Base-by-base conservation (phyloP, 2,113 vertebrate species). In the Elaphurus davidianus region DNA sequence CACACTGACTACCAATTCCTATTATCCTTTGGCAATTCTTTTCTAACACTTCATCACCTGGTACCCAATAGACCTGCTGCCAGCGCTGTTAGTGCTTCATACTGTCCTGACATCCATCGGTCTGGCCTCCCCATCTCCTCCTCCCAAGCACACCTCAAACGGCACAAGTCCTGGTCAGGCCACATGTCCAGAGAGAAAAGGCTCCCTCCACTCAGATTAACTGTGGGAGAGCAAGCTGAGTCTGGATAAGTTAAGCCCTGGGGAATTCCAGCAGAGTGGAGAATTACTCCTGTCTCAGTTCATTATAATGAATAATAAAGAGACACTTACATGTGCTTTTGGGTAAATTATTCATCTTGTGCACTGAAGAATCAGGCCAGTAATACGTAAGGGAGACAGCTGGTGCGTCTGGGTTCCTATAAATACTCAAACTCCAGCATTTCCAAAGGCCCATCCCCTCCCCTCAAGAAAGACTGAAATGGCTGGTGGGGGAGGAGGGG, bases 261-360 rank as follows among this genome's bases (percentile, higher is more conserved):
- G 94, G 98, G 99, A 98, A 99, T 99, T 99, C 98, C 97, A 97
- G 98, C 98, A 97, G 98, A 98, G 98, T 98, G 97, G 99, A 99
- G 98, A 99, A 99, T 99, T 99, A 99, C 98, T 98, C 98, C 98
- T 98, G 98, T 98, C 99, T 99, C 97, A 98, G 98, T 99, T 99
- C 99, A 99, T 99, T 99, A 98, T 98, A 98, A 99, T 99, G 99
- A 99, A 99, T 99, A 99, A 99, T 99, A 99, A 99, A 99, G 98
- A 99, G 98, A 99, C 98, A 99, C 98, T 99, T 99, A 98, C 98
- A 98, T 96, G 97, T 96, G 89, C 74, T 98, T 98, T 99, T 98
- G 98, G 94, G 98, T 99, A 99, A 99, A 99, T 99, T 99, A 99
- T 99, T 99, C 99, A 99, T 99, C 92, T 93, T 94, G 87, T 76